Evolutionary conservation across 2,888 invertebrate genomes (phyloP).

Genomic region (Oxystoma pomonae): DNA sequence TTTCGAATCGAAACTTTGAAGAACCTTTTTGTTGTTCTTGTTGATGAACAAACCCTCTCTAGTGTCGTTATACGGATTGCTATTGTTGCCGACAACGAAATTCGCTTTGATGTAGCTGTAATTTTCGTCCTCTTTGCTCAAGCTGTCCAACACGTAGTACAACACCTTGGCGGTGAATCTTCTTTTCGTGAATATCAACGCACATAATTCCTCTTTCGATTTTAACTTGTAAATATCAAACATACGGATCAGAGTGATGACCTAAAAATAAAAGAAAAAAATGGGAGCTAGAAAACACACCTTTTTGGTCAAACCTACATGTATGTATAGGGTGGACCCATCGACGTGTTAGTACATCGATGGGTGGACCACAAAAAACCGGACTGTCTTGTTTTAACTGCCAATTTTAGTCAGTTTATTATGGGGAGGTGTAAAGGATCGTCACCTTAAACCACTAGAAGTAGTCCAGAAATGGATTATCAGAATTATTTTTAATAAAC

Average conservation of each 20-base stretch:
- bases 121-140: slow-evolving; percentile 47
- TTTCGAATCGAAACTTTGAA: slow-evolving; percentile 56
- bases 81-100: slow-evolving; percentile 67
- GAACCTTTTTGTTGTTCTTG: slow-evolving; percentile 47
- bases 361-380: too few relatives aligned
- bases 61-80: slow-evolving; percentile 55
- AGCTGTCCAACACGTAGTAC: slow-evolving; percentile 60
- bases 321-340: too few relatives aligned
- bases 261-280: slow-evolving; percentile 7
- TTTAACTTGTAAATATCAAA: slow-evolving; percentile 55
- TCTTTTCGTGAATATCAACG: slow-evolving; percentile 68
- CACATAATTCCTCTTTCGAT: slow-evolving; percentile 54
- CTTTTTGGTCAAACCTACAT: too few relatives aligned
- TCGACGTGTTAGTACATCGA: too few relatives aligned
- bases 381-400: too few relatives aligned
- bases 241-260: slow-evolving; percentile 53
- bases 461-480: too few relatives aligned
- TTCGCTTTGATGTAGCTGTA: slow-evolving; percentile 62
- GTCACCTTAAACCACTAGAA: too few relatives aligned
- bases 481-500: too few relatives aligned
- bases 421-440: too few relatives aligned
- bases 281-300: too few relatives aligned
- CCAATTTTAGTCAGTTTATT: too few relatives aligned
- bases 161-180: slow-evolving; percentile 74
- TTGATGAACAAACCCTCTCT: slow-evolving; percentile 52